phyloP scores from a whole-genome alignment of 1,140 invertebrate genomes.

The Lutraria rhynchaena region DNA sequence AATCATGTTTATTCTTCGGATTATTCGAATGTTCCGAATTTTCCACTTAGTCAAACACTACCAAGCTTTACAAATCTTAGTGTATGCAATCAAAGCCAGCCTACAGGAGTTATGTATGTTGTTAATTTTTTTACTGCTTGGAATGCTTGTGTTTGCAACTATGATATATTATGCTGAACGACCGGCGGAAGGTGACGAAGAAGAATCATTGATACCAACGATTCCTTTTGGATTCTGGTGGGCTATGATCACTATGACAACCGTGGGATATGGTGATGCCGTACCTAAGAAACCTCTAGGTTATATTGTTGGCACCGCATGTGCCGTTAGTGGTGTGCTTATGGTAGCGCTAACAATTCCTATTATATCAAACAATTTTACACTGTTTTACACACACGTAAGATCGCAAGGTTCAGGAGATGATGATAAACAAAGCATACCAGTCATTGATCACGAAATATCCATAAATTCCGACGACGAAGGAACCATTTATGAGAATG shows the following conservation, averaged over 20 bases:
- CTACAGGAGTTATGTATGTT: slow-evolving; percentile 85
- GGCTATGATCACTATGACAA: slow-evolving; percentile 85
- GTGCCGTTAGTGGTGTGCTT: slow-evolving; percentile 76
- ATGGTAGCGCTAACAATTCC: slow-evolving; percentile 79
- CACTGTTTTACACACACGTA: slow-evolving; percentile 78
- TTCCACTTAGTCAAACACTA: slow-evolving; percentile 78
- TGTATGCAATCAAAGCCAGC: slow-evolving; percentile 78
- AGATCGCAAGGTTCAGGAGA: slow-evolving; percentile 68
- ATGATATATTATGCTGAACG: slow-evolving; percentile 99
- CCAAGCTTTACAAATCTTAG: slow-evolving; percentile 75
- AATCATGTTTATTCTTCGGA: slow-evolving; percentile 76
- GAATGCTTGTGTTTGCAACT: slow-evolving; percentile 98
- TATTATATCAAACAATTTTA: slow-evolving; percentile 80
- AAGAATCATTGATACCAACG: slow-evolving; percentile 74
- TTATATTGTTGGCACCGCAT: slow-evolving; percentile 77
- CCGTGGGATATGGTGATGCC: slow-evolving; percentile 83
- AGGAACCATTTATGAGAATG: slow-evolving; percentile 81
- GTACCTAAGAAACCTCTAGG: slow-evolving; percentile 83
- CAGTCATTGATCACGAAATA: slow-evolving; percentile 93
- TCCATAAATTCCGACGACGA: slow-evolving; percentile 98
- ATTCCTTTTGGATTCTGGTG: slow-evolving; percentile 84
- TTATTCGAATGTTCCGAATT: slow-evolving; percentile 78
- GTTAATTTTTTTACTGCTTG: slow-evolving; percentile 98
- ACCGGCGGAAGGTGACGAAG: slow-evolving; percentile 63
- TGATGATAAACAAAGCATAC: slow-evolving; percentile 59